Conservation (phyloP, 2,888 invertebrate species). For the Euphydryas editha region DNA sequence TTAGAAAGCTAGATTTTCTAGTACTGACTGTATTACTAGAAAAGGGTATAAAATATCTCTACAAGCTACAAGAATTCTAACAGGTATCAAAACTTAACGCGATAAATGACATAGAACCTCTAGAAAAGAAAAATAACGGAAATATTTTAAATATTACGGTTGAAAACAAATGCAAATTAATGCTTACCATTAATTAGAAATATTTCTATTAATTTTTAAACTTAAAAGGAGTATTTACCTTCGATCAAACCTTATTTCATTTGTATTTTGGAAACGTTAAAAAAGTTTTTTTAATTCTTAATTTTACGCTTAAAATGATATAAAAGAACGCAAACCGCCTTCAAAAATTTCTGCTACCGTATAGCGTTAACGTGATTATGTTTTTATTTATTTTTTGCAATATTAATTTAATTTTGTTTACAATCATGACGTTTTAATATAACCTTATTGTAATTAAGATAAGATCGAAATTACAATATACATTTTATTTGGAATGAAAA, state of each 20-base stretch:
- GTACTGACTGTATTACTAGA: too few species aligned
- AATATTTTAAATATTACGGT: too few species aligned
- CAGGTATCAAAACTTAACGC: too few species aligned
- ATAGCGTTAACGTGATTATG: constrained; percentile 70
- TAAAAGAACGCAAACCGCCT: constrained; percentile 59
- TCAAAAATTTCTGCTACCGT: constrained; percentile 74
- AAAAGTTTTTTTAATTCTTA: constrained; percentile 21
- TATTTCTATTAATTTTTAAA: too few species aligned
- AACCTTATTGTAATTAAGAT: constrained; percentile 35
- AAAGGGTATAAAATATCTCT: too few species aligned
- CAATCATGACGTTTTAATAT: background rate
- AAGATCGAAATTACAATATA: constrained; percentile 46
- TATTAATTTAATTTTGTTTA: constrained; percentile 17
- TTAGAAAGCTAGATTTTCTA: too few species aligned
- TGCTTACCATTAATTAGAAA: too few species aligned
- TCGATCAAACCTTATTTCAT: background rate
- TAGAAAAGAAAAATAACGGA: too few species aligned
- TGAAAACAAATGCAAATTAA: too few species aligned
- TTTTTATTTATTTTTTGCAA: constrained; percentile 53
- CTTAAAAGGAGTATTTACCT: too few species aligned
- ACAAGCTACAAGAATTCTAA: too few species aligned
- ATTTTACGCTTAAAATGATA: constrained; percentile 41
- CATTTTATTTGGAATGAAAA: constrained; percentile 17
- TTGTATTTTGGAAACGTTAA: background rate
- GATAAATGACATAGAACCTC: too few species aligned